These are phyloP conservation scores for Palythoa heliodiscus DNA, from an alignment of 92 coral and sea anemone genomes.

Conservation along the genomic window DNA sequence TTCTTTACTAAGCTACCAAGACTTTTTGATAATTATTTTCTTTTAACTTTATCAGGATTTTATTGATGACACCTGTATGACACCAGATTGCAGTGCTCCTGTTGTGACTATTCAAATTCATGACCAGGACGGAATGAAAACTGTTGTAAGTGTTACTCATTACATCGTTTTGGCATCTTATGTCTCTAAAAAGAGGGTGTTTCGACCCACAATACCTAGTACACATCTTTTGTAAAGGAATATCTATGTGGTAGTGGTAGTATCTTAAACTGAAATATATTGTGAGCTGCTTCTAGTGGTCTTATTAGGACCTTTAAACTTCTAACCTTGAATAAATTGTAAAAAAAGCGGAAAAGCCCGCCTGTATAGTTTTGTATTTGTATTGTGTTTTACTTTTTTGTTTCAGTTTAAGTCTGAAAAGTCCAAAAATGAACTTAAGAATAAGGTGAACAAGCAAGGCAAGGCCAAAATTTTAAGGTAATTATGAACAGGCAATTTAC, in stretches of 20 bases:
- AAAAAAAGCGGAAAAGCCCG: no score
- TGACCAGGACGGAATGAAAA: constrained; percentile 83
- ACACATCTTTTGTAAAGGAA: no score
- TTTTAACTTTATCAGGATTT: constrained; percentile 67
- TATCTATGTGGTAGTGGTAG: no score
- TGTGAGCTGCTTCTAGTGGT: no score
- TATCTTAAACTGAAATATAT: no score
- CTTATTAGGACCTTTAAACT: no score
- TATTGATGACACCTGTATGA: constrained; percentile 82
- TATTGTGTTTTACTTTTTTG: not conserved
- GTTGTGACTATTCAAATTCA: constrained; percentile 78
- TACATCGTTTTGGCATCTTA: not conserved
- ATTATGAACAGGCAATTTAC: not conserved
- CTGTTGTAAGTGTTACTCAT: constrained; percentile 68
- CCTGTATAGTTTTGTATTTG: not conserved
- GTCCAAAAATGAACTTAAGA: constrained; percentile 35
- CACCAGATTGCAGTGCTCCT: constrained; percentile 84
- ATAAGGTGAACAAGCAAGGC: constrained; percentile 48
- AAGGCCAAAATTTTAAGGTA: constrained; percentile 51
- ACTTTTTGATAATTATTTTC: not conserved
- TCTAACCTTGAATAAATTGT: no score
- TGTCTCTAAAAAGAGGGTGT: no score
- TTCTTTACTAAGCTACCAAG: no score
- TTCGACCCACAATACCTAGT: no score
- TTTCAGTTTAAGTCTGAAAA: constrained; percentile 40